Conservation (phyloP, 2,888 invertebrate species). For the Chloroclystis v-ata region DNA sequence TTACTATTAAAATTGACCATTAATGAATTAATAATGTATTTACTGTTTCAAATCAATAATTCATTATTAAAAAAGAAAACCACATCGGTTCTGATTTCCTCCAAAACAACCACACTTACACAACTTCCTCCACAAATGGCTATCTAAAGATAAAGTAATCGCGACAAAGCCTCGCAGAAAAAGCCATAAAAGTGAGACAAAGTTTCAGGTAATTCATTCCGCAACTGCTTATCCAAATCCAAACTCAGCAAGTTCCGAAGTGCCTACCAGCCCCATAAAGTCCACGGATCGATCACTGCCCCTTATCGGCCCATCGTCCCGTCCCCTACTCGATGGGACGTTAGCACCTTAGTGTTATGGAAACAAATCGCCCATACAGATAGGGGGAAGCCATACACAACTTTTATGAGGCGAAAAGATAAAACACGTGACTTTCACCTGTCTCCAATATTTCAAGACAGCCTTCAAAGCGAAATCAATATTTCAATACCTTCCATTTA, state of each 20-base stretch:
- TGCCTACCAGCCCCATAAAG: conserved; percentile 21
- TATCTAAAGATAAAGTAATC: background rate
- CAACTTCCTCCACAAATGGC: background rate
- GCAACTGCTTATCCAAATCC: conserved; percentile 14
- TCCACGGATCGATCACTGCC: conserved; percentile 26
- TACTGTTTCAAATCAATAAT: too few species aligned
- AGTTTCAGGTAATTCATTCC: conserved; percentile 16
- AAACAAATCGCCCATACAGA: conserved; percentile 20
- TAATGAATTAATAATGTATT: too few species aligned
- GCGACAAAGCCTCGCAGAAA: background rate
- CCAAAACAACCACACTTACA: background rate
- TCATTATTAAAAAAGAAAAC: too few species aligned
- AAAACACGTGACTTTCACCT: background rate
- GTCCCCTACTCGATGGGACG: conserved; percentile 21
- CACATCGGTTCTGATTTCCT: too few species aligned
- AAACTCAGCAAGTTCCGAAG: conserved; percentile 17
- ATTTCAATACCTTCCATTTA: background rate
- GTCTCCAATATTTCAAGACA: background rate
- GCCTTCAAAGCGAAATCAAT: background rate
- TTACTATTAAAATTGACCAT: too few species aligned
- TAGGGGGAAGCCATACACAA: conserved; percentile 3
- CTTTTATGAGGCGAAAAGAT: conserved; percentile 1
- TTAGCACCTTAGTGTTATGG: conserved; percentile 21
- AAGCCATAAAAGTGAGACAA: conserved; percentile 10
- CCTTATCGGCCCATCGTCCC: conserved; percentile 17